Evolutionary conservation across 64 coral and sea anemone species (phyloP).

Genomic region (Stichodactyla helianthus): DNA sequence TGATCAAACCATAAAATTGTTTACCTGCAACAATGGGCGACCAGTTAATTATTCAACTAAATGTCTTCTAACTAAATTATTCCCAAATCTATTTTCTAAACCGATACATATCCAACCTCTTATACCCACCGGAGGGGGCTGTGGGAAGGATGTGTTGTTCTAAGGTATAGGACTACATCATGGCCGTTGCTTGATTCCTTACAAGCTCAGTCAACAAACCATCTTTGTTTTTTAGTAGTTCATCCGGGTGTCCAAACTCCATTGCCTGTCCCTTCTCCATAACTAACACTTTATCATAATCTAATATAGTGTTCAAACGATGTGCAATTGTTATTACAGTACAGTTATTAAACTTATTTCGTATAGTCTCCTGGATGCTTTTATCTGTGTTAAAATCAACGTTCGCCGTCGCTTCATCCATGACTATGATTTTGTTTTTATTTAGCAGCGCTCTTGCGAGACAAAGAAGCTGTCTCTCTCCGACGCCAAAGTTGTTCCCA

Average conservation of each 20-base stretch:
- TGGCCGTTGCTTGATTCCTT: slow-evolving; percentile 76
- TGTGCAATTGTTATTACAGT: slow-evolving; percentile 96
- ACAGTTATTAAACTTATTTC: slow-evolving; percentile 82
- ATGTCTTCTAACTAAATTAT: no score
- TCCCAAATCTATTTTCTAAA: no score
- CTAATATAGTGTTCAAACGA: slow-evolving; percentile 89
- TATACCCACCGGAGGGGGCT: no score
- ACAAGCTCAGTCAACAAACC: slow-evolving; percentile 82
- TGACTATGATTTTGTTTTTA: slow-evolving; percentile 89
- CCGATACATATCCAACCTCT: no score
- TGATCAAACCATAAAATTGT: no score
- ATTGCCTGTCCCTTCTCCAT: slow-evolving; percentile 79
- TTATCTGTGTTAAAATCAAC: slow-evolving; percentile 88
- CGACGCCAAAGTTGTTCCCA: slow-evolving; percentile 87
- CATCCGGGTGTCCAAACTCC: slow-evolving; percentile 74
- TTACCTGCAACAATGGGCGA: no score
- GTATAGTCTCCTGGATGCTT: slow-evolving; percentile 86
- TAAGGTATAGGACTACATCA: neutral
- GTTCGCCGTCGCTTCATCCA: slow-evolving; percentile 89
- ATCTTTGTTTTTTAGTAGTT: slow-evolving; percentile 54
- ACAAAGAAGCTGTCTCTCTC: slow-evolving; percentile 76
- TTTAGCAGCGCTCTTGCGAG: slow-evolving; percentile 85
- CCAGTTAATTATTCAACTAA: no score
- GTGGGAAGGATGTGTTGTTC: neutral
- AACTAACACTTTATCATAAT: slow-evolving; percentile 89